Percentiles rank a stretch among this genome's conserved stretches.
Evolutionary conservation across 2,888 invertebrate genomes (phyloP).

Genomic region (Tiphia femorata): DNA sequence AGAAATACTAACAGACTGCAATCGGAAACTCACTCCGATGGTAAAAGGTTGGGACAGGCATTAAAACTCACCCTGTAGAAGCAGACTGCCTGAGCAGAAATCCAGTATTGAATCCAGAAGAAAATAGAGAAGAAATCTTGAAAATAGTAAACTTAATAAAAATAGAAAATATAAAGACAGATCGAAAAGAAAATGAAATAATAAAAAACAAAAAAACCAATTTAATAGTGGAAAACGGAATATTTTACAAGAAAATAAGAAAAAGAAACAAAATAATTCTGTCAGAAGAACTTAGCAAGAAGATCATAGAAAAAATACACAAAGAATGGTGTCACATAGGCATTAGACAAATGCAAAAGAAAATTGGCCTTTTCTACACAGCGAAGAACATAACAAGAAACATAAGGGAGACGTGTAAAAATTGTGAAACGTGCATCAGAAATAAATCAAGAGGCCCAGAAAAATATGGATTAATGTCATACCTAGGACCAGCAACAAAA

Average conservation of each 20-base stretch:
- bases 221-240: slow-evolving; percentile 3
- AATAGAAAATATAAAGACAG: slow-evolving; percentile 9
- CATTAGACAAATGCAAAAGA: slow-evolving; percentile 16
- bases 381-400: slow-evolving; percentile 23
- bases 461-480: slow-evolving; percentile 33
- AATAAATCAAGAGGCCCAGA: slow-evolving; percentile 31
- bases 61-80: too few species aligned
- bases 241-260: not conserved
- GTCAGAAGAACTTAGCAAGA: slow-evolving; percentile 26
- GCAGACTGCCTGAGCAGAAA: slow-evolving; percentile 15
- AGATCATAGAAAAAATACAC: slow-evolving; percentile 19
- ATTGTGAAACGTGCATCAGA: slow-evolving; percentile 20
- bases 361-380: slow-evolving; percentile 17
- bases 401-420: slow-evolving; percentile 23
- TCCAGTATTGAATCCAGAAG: slow-evolving; percentile 5
- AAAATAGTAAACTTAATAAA: slow-evolving; percentile 16
- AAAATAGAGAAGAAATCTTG: slow-evolving; percentile 8
- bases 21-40: too few species aligned
- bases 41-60: too few species aligned
- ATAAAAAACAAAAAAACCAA: not conserved
- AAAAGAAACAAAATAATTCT: slow-evolving; percentile 19
- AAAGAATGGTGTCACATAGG: slow-evolving; percentile 22
- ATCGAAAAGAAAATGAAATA: slow-evolving; percentile 10
- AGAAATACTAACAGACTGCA: too few species aligned
- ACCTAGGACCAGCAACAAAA: slow-evolving; percentile 23